These are phyloP conservation scores for Cephus spinipes DNA, from an alignment of 2,888 invertebrate species.

Conservation along the genomic window DNA sequence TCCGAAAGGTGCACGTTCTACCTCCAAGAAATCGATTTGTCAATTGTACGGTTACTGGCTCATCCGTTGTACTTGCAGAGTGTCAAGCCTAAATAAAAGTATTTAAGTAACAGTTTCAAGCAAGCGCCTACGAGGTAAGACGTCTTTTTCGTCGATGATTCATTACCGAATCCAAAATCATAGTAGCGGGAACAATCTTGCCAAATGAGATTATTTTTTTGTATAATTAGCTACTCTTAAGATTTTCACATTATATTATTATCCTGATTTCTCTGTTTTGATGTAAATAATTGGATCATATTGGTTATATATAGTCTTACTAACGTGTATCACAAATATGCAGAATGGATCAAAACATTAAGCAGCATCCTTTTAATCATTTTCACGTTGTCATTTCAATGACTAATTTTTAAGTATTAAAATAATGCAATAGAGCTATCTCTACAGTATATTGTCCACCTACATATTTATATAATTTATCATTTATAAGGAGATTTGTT, in stretches of 20 bases:
- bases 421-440: not conserved
- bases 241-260: not conserved
- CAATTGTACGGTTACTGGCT: not conserved
- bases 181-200: not conserved
- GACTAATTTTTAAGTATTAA: not conserved
- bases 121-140: not conserved
- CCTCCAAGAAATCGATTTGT: not conserved
- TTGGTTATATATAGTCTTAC: not conserved
- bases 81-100: not conserved
- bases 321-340: not conserved
- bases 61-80: not conserved
- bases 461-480: not conserved
- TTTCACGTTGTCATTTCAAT: not conserved
- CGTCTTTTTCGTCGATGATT: not conserved
- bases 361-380: not conserved
- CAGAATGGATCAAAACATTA: not conserved
- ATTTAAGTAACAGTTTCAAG: not conserved
- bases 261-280: not conserved
- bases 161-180: not conserved
- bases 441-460: not conserved
- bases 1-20: conserved; percentile 6
- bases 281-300: not conserved
- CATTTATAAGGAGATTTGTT: not conserved
- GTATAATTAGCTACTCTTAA: not conserved
- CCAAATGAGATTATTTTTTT: not conserved